These are phyloP conservation scores for Austrolebias charrua DNA, from an alignment of 2,797 vertebrate species.

Conservation along the genomic window DNA sequence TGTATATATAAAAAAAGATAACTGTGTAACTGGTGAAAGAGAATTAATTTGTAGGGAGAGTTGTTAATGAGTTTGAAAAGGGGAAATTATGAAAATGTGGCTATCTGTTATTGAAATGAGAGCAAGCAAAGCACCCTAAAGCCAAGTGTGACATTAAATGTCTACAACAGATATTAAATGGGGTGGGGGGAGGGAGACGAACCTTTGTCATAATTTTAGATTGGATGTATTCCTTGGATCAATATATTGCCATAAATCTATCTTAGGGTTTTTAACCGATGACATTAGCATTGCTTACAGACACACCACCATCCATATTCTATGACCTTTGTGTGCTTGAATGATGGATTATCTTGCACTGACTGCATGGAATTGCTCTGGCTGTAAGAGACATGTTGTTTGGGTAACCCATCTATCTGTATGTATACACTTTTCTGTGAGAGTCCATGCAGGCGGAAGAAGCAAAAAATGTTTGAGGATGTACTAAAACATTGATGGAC, in stretches of 20 bases:
- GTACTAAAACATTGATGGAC: conserved; percentile 50
- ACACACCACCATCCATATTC: conserved; percentile 61
- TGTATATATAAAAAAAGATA: not conserved
- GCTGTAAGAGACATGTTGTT: conserved; percentile 65
- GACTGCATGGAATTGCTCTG: conserved; percentile 51
- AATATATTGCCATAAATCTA: conserved; percentile 64
- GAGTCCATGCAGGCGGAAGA: conserved; percentile 34
- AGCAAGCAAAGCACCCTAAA: too few species aligned
- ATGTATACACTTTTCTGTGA: conserved; percentile 46
- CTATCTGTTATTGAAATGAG: too few species aligned
- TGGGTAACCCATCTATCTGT: conserved; percentile 66
- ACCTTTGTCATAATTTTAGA: conserved; percentile 48
- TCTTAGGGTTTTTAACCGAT: conserved; percentile 73
- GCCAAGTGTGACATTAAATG: too few species aligned
- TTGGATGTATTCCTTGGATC: conserved; percentile 53
- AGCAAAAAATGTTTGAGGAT: conserved; percentile 47
- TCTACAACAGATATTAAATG: conserved; percentile 41
- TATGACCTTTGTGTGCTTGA: conserved; percentile 69
- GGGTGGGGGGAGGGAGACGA: not conserved
- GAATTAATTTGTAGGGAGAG: not conserved
- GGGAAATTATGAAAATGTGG: too few species aligned
- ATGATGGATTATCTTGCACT: conserved; percentile 74
- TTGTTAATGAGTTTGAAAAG: too few species aligned
- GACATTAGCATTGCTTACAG: conserved; percentile 76
- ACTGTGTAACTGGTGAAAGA: too few species aligned